These are phyloP conservation scores for Bimastos eiseni DNA, from an alignment of 2,888 invertebrate genomes.

Conservation along the genomic window DNA sequence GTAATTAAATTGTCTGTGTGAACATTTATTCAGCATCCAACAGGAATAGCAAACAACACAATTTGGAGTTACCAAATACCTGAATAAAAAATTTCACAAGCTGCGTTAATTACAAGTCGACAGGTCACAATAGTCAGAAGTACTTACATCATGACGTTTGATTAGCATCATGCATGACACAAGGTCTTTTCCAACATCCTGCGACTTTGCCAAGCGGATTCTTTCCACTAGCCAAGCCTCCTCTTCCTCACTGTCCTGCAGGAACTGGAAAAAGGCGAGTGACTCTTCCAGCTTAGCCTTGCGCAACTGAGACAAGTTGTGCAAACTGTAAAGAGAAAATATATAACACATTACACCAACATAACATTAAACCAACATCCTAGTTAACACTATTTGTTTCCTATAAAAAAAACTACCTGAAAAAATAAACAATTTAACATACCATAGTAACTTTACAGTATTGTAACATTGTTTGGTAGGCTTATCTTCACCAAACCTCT, in stretches of 20 bases:
- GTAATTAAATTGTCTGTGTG: too few relatives aligned
- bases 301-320: constrained; percentile 74
- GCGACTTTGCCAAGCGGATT: constrained; percentile 86
- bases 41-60: too few relatives aligned
- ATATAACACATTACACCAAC: not conserved
- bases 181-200: constrained; percentile 90
- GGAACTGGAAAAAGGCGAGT: constrained; percentile 88
- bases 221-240: constrained; percentile 95
- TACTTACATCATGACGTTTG: constrained; percentile 83
- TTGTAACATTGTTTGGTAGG: not conserved
- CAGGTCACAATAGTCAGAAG: not conserved
- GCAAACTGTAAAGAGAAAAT: constrained; percentile 70
- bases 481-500: not conserved
- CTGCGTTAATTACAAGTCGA: not conserved
- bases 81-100: not conserved
- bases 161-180: constrained; percentile 84
- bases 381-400: not conserved
- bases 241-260: constrained; percentile 96
- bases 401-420: not conserved
- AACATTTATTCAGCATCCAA: too few relatives aligned
- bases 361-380: not conserved
- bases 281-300: constrained; percentile 87
- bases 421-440: not conserved
- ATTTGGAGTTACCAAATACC: not conserved
- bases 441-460: not conserved